Evolutionary conservation across 2,888 invertebrate species (phyloP).

Genomic region (Scaptomyza reducta): DNA sequence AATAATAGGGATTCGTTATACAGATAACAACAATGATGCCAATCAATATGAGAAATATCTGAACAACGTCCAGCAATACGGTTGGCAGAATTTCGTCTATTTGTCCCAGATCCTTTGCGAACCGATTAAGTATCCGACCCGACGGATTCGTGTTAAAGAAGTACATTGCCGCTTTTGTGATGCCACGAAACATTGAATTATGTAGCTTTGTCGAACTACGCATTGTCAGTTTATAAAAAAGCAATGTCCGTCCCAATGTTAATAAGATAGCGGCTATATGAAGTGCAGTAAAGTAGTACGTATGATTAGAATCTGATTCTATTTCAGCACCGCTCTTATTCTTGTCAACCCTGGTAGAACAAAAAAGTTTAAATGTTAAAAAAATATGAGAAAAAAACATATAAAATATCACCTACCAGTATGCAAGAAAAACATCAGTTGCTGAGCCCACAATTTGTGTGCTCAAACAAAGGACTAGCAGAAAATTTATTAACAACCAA

Average conservation of each 20-base stretch:
- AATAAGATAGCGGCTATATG: constrained; percentile 83
- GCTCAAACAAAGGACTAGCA: constrained; percentile 87
- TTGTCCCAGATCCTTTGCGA: constrained; percentile 93
- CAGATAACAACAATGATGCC: constrained; percentile 92
- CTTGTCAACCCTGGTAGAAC: constrained; percentile 64
- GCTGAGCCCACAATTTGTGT: constrained; percentile 90
- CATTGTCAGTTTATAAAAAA: constrained; percentile 87
- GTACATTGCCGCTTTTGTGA: constrained; percentile 91
- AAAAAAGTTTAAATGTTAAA: not conserved
- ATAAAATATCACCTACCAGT: constrained; percentile 85
- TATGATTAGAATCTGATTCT: constrained; percentile 64
- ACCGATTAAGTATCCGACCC: constrained; percentile 92
- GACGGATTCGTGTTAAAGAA: constrained; percentile 95
- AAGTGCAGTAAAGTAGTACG: constrained; percentile 85
- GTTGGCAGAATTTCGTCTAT: constrained; percentile 84
- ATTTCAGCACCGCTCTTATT: constrained; percentile 41
- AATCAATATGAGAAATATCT: constrained; percentile 90
- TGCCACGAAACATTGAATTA: constrained; percentile 91
- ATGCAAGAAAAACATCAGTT: constrained; percentile 91
- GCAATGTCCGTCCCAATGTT: constrained; percentile 81
- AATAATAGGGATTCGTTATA: constrained; percentile 89
- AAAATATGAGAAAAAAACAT: not conserved
- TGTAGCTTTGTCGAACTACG: constrained; percentile 91
- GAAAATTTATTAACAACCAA: constrained; percentile 85
- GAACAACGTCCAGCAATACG: constrained; percentile 84